phyloP scores from a whole-genome alignment of 2,797 vertebrate genomes.

The Anabacerthia variegaticeps region DNA sequence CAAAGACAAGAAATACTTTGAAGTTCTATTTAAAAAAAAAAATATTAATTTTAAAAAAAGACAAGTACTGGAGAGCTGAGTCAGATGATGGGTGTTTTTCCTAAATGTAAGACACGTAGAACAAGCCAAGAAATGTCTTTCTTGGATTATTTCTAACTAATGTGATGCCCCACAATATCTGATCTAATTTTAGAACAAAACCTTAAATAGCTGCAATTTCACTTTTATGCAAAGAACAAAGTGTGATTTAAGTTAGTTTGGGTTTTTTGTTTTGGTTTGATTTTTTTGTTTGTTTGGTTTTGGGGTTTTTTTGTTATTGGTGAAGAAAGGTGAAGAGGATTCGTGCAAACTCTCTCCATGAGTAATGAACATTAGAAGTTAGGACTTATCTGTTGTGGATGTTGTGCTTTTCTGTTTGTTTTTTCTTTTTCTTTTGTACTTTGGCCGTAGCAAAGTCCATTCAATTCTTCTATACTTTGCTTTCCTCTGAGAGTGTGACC shows the following conservation, averaged over 20 bases:
- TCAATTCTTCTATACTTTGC: accelerated
- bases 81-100: not conserved
- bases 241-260: not conserved
- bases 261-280: not conserved
- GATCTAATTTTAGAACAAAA: not conserved
- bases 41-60: no score
- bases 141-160: not conserved
- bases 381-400: accelerated
- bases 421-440: not conserved
- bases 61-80: not conserved
- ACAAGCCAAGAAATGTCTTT: not conserved
- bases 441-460: not conserved
- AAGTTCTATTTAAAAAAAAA: not conserved
- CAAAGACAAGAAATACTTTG: not conserved
- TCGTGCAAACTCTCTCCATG: accelerated
- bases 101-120: not conserved
- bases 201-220: not conserved
- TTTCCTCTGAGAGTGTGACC: not conserved
- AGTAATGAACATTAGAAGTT: not conserved
- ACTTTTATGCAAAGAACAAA: not conserved
- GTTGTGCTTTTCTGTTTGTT: not conserved
- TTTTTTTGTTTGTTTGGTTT: no score
- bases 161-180: not conserved
- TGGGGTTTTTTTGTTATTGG: not conserved
- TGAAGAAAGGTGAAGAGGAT: not conserved